Percentiles rank a stretch among this genome's conserved stretches.
phyloP scores from a whole-genome alignment of 1,140 invertebrate species.

The Caenorhabditis brenneri region DNA sequence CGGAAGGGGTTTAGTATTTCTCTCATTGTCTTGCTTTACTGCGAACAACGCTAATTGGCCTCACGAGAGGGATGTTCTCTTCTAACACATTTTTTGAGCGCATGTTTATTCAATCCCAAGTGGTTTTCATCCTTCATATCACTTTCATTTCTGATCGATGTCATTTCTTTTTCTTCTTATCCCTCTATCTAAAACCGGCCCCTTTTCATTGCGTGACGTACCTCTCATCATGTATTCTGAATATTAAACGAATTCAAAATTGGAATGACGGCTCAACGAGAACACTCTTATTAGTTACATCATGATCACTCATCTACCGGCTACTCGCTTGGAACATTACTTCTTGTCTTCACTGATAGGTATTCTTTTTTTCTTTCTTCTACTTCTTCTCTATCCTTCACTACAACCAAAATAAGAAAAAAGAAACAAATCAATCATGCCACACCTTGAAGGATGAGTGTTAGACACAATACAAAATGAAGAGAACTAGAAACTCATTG shows the following conservation, averaged over 20 bases:
- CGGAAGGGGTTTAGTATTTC: too few relatives aligned
- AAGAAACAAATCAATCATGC: constrained; percentile 21
- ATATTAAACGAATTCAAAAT: not conserved
- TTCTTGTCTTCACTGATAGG: constrained; percentile 8
- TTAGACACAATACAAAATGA: not conserved
- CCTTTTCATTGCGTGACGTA: constrained; percentile 23
- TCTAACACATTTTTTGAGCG: not conserved
- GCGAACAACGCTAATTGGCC: too few relatives aligned
- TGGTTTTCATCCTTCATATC: not conserved
- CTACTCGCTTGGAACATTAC: constrained; percentile 7
- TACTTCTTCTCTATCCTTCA: not conserved
- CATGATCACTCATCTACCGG: constrained; percentile 26
- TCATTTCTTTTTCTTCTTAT: not conserved
- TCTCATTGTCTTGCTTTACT: too few relatives aligned
- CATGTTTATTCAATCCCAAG: not conserved
- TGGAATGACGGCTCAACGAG: not conserved
- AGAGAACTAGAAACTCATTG: not conserved
- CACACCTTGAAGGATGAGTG: not conserved
- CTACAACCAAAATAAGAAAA: not conserved
- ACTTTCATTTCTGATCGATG: not conserved
- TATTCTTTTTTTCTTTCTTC: not conserved
- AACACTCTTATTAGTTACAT: not conserved
- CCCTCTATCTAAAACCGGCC: not conserved
- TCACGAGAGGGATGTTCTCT: too few relatives aligned
- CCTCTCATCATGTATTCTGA: constrained; percentile 7